Base-by-base conservation (phyloP, 2,888 invertebrate genomes). In the Imbricaverruca yamaguchii region DNA sequence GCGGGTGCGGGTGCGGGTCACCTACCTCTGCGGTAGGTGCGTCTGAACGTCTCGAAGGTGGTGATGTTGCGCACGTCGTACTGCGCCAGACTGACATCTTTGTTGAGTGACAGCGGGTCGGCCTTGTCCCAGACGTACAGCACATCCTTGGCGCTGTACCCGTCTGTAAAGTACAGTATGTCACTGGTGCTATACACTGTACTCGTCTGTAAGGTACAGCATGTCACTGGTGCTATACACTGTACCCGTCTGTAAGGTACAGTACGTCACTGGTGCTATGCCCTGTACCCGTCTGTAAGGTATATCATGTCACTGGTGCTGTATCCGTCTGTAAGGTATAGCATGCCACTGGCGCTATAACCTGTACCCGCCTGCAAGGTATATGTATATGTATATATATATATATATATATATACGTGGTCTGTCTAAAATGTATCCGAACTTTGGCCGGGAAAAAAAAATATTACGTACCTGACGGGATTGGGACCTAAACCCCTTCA, bases 11-110 rank as follows among this genome's bases (percentile, higher is more conserved):
- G 25, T 12, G 23, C 3, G 7, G 67, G 12, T 13, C 11, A 65
- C 82, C 81, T 63, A 83, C 83, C 83, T 80, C 82, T 80, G 18
- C 82, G 67, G 3, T 82, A 74, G 59, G 80, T 80, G 15, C 80
- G 81, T 7, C 65, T 78, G 25, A 39, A 55, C 21, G 63, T 69
- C 53, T n/a, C 69, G 7, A 57, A 57, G 12, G 82, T 81, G 21
- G 83, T 80, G 80, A 83, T 81, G 77, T 83, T 81, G 39, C 82
- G 61, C 13, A 83, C 80, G 56, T 82, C 80, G 67, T 83, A 83
- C 82, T 83, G 83, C 53, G 83, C 83, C 39, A 83, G 80, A 61
- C 82, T 82, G 23, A 83, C 83, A 57, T 81, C 83, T 1, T 53
- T 18, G 65, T 83, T 82, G 0, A 83, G 81, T 0, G 83, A 82